Conservation (phyloP, 2,797 vertebrate genomes). For the Lutjanus argentimaculatus region DNA sequence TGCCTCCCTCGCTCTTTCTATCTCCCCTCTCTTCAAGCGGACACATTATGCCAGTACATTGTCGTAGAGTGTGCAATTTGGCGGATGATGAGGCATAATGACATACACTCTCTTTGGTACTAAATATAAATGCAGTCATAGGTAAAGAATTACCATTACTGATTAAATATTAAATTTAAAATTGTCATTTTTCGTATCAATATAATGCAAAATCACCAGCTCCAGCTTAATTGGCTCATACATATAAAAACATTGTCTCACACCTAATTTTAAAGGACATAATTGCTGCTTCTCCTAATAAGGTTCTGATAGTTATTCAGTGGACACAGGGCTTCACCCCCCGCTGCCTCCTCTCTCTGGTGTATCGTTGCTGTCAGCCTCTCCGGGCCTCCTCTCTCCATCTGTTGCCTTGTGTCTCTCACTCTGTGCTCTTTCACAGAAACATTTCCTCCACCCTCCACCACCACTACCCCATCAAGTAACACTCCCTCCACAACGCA, state of each 20-base stretch:
- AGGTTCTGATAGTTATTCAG: constrained; percentile 38
- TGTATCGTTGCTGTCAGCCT: constrained; percentile 49
- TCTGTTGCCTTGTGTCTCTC: constrained; percentile 78
- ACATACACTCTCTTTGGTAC: constrained; percentile 8
- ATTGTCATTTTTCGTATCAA: constrained; percentile 14
- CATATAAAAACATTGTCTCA: constrained; percentile 16
- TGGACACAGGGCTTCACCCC: constrained; percentile 17
- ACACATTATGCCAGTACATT: constrained; percentile 27
- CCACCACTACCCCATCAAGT: constrained; percentile 16
- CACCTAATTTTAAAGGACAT: constrained; percentile 20
- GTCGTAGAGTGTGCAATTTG: constrained; percentile 39
- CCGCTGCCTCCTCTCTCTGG: constrained; percentile 26
- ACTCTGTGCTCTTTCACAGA: constrained; percentile 59
- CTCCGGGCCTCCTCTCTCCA: constrained; percentile 65
- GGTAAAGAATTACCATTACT: constrained; percentile 15
- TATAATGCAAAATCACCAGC: constrained; percentile 12
- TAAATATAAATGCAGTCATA: constrained; percentile 34
- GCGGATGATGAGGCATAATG: constrained; percentile 39
- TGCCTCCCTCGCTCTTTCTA: constrained; percentile 2
- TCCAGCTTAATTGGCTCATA: constrained; percentile 19
- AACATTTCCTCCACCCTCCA: constrained; percentile 42
- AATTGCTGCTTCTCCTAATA: constrained; percentile 24
- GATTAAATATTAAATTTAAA: constrained; percentile 29
- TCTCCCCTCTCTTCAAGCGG: constrained; percentile 21
- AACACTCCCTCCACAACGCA: constrained; percentile 14